A percentile compares a stretch with the other conserved stretches of the same genome.
These are phyloP conservation scores for Lamellibrachia satsuma DNA, from an alignment of 2,888 invertebrate genomes.

Conservation along the genomic window DNA sequence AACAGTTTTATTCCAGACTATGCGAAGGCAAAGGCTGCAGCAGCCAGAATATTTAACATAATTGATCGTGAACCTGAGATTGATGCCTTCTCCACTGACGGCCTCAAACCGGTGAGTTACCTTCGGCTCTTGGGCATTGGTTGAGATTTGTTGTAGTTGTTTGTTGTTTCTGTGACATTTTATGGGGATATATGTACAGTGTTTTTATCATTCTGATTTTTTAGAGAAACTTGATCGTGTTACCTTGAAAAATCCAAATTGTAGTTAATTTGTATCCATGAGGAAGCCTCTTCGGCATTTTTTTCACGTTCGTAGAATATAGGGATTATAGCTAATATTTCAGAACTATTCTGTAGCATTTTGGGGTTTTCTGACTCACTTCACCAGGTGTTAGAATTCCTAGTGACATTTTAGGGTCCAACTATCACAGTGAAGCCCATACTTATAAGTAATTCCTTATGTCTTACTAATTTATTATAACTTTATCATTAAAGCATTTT, in stretches of 20 bases:
- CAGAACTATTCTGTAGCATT: not conserved
- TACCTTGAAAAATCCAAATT: no score
- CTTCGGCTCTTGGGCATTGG: not conserved
- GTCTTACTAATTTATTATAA: no score
- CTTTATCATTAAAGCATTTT: not conserved
- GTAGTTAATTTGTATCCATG: no score
- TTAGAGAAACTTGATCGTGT: no score
- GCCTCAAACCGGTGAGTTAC: not conserved
- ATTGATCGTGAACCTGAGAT: constrained; percentile 55
- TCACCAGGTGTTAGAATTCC: no score
- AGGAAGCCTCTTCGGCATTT: not conserved
- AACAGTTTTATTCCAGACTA: constrained; percentile 47
- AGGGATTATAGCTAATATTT: not conserved
- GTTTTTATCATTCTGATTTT: no score
- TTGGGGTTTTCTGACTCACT: no score
- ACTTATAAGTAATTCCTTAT: no score
- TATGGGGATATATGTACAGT: no score
- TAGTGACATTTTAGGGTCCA: no score
- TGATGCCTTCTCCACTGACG: not conserved
- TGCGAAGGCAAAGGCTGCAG: constrained; percentile 44
- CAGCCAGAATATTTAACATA: constrained; percentile 42
- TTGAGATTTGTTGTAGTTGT: not conserved
- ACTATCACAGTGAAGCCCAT: no score
- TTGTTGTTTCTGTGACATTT: not conserved
- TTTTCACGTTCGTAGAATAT: not conserved